These are phyloP conservation scores for Lepidotrigona ventralis DNA, from an alignment of 1,140 invertebrate species.

Conservation along the genomic window DNA sequence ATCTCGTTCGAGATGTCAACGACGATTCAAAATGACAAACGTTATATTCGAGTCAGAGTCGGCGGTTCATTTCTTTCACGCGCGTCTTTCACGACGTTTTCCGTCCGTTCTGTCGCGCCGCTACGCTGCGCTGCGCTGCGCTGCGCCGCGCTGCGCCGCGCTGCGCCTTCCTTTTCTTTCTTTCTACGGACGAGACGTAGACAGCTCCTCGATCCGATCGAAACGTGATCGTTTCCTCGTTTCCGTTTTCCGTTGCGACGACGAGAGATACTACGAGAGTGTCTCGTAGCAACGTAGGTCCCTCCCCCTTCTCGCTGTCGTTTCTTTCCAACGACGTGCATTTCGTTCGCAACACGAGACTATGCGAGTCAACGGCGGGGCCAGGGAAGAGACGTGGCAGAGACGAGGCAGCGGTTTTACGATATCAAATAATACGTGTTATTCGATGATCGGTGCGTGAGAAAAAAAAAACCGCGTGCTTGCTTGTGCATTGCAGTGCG, in stretches of 20 bases:
- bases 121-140: no score
- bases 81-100: not conserved
- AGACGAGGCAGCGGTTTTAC: conserved; percentile 38
- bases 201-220: not conserved
- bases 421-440: conserved; percentile 48
- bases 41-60: not conserved
- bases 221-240: not conserved
- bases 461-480: conserved; percentile 56
- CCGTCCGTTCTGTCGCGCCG: no score
- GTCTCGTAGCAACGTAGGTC: not conserved
- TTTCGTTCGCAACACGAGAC: conserved; percentile 49
- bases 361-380: conserved; percentile 48
- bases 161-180: not conserved
- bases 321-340: not conserved
- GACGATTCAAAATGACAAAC: not conserved
- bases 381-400: conserved; percentile 16
- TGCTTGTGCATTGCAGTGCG: conserved; percentile 66
- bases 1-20: no score
- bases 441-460: conserved; percentile 48
- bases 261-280: not conserved
- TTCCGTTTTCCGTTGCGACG: not conserved
- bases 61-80: no score
- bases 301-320: not conserved
- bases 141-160: no score
- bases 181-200: not conserved